These are phyloP conservation scores for Saxidomus purpurata DNA, from an alignment of 1,140 invertebrate genomes.

Conservation along the genomic window DNA sequence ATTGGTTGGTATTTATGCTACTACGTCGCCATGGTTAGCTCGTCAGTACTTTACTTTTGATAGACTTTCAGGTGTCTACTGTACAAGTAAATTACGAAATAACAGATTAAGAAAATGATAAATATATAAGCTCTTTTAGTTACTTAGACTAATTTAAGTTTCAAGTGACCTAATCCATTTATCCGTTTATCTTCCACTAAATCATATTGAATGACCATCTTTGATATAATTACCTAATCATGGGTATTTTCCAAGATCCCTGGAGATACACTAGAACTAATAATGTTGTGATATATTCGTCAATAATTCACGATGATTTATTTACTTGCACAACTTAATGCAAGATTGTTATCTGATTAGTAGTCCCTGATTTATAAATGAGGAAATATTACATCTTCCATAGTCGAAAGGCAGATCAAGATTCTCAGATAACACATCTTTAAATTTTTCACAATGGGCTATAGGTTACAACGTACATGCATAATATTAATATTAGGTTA, in stretches of 20 bases:
- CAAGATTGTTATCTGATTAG: neutral
- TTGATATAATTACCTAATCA: neutral
- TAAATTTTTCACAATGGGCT: too few species aligned
- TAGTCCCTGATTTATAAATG: neutral
- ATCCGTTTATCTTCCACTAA: neutral
- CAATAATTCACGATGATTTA: slow-evolving; percentile 2
- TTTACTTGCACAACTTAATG: neutral
- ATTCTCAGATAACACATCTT: too few species aligned
- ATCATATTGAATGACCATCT: slow-evolving; percentile 3
- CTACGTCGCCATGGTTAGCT: too few species aligned
- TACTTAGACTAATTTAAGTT: neutral
- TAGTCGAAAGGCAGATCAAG: neutral
- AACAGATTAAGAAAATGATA: neutral
- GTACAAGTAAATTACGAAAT: too few species aligned
- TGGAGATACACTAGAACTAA: neutral
- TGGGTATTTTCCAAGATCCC: neutral
- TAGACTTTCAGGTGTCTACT: too few species aligned
- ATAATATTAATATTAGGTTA: too few species aligned
- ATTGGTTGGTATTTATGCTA: too few species aligned
- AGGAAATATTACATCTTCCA: neutral
- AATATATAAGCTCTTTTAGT: neutral
- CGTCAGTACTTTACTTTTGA: too few species aligned
- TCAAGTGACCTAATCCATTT: neutral
- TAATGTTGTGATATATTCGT: slow-evolving; percentile 1
- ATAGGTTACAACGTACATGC: too few species aligned